Percentiles rank a stretch among this genome's conserved stretches.
These are phyloP conservation scores for Micromussa lordhowensis DNA, from an alignment of 92 coral and sea anemone genomes.

Conservation along the genomic window DNA sequence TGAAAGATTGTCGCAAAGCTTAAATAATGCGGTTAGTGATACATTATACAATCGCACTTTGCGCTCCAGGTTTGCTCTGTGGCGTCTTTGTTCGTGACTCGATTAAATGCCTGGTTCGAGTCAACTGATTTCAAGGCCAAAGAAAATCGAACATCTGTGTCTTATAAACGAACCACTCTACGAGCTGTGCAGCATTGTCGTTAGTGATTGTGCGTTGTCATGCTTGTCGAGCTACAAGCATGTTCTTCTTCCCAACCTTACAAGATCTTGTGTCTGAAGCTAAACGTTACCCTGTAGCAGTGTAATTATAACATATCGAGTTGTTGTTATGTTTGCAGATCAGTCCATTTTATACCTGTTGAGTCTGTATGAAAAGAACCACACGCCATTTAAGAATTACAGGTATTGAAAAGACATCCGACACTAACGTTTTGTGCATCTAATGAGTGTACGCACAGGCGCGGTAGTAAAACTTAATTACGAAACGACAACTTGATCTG, in stretches of 20 bases:
- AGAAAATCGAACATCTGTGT: not conserved
- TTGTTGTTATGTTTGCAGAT: constrained; percentile 43
- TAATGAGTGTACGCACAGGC: not conserved
- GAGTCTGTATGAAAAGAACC: constrained; percentile 75
- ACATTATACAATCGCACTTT: no score
- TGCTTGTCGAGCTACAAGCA: not conserved
- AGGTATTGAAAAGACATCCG: constrained; percentile 34
- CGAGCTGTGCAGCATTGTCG: not conserved
- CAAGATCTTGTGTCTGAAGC: not conserved
- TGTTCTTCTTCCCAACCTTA: not conserved
- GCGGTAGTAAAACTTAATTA: not conserved
- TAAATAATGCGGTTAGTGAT: no score
- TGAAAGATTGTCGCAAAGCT: not conserved
- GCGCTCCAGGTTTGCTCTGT: not conserved
- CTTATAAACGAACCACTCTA: no score
- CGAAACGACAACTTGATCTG: not conserved
- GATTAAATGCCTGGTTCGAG: not conserved
- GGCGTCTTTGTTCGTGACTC: not conserved
- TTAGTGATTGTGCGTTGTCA: not conserved
- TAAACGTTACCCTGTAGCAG: not conserved
- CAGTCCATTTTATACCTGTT: constrained; percentile 72
- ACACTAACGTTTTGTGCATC: not conserved
- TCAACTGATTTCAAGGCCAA: not conserved
- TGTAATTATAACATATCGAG: not conserved
- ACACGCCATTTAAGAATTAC: constrained; percentile 51